These are phyloP conservation scores for Lamprologus speciosus DNA, from an alignment of 2,113 vertebrate genomes.

Conservation along the genomic window DNA sequence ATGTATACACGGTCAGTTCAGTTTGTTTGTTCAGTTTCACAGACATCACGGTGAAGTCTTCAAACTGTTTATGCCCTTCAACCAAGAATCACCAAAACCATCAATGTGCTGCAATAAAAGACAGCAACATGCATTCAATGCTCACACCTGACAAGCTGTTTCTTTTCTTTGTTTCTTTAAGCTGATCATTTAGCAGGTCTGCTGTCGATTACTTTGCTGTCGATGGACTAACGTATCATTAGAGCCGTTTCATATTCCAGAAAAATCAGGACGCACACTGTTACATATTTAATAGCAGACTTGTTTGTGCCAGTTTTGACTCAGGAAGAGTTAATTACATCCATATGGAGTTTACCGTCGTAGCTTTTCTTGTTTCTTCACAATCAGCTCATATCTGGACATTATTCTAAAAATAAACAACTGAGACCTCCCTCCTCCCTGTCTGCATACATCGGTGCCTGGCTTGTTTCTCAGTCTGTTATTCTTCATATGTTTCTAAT, in stretches of 20 bases:
- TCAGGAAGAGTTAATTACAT: neutral
- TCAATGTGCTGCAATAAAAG: neutral
- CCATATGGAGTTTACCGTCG: neutral
- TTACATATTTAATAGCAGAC: neutral
- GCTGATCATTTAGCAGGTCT: neutral
- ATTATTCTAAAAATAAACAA: neutral
- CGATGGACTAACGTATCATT: neutral
- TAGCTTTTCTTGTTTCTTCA: neutral
- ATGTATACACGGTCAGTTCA: neutral
- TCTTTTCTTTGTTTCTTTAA: neutral
- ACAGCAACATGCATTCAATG: neutral
- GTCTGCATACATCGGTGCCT: neutral
- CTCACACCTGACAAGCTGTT: neutral
- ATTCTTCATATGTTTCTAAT: constrained; percentile 45
- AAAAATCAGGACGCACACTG: neutral
- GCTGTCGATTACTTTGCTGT: neutral
- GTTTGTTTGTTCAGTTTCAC: neutral
- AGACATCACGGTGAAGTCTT: neutral
- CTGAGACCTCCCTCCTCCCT: neutral
- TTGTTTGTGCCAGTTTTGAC: neutral
- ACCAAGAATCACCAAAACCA: neutral
- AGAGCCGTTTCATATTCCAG: neutral
- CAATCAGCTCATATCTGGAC: neutral
- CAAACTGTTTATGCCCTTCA: neutral
- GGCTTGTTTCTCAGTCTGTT: constrained; percentile 14